A percentile compares a stretch with the other conserved stretches of the same genome.
Conservation (phyloP, 2,797 vertebrate genomes). For the Leptatherina wallacei region DNA sequence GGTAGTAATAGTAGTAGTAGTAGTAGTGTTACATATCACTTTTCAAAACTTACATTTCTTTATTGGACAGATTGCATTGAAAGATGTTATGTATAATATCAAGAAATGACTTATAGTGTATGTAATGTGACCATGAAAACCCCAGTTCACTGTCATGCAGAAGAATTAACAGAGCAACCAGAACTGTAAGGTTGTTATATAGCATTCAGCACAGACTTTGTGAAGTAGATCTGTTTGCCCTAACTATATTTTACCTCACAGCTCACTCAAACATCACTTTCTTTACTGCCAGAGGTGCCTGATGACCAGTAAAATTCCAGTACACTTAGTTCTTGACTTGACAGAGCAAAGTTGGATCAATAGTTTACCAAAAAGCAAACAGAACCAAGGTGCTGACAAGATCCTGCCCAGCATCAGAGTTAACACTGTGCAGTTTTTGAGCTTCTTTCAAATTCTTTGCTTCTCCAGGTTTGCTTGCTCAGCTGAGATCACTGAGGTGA, state of each 20-base stretch:
- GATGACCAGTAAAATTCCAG: conserved; percentile 47
- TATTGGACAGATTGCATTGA: not conserved
- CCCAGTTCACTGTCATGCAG: not conserved
- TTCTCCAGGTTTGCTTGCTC: conserved; percentile 48
- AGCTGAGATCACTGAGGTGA: conserved; percentile 59
- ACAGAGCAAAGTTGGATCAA: conserved; percentile 68
- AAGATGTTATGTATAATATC: not conserved
- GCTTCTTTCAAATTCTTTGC: conserved; percentile 49
- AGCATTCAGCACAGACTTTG: not conserved
- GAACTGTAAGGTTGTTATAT: not conserved
- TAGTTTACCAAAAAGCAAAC: conserved; percentile 65
- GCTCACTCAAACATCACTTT: conserved; percentile 20
- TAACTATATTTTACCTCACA: conserved; percentile 10
- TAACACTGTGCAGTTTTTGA: conserved; percentile 51
- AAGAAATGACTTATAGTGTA: not conserved
- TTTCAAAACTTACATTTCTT: not conserved
- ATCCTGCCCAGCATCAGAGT: conserved; percentile 52
- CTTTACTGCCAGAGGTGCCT: conserved; percentile 21
- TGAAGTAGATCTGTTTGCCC: conserved; percentile 2
- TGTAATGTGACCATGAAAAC: not conserved
- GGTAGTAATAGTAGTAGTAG: not conserved
- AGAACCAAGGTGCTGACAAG: conserved; percentile 57
- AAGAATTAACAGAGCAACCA: not conserved
- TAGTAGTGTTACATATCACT: too few relatives aligned
- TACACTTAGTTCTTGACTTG: conserved; percentile 55